Evolutionary conservation across 2,797 vertebrate genomes (phyloP).

Genomic region (Melanitta fusca): DNA sequence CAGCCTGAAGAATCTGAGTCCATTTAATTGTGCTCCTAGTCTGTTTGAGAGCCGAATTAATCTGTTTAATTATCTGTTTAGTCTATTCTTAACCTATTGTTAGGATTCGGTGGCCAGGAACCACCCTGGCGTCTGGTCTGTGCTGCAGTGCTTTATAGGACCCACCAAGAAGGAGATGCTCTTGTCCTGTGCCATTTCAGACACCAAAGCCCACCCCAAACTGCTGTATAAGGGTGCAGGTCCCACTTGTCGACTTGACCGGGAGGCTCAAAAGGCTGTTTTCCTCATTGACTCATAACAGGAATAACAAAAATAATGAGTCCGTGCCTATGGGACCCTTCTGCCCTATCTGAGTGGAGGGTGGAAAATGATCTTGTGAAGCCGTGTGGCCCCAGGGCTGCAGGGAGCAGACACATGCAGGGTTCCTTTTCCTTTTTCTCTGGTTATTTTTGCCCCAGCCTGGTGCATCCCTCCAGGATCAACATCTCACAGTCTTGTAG

Average conservation of each 20-base stretch:
- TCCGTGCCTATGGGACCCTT: background rate
- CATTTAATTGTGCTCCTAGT: conserved; percentile 26
- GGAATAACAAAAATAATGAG: background rate
- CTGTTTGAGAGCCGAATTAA: conserved; percentile 38
- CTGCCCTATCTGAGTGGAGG: background rate
- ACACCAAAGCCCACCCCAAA: background rate
- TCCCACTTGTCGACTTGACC: background rate
- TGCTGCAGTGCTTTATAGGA: background rate
- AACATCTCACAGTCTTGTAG: fast-evolving
- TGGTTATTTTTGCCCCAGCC: background rate
- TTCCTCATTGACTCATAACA: background rate
- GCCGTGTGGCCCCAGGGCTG: background rate
- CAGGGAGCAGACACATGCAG: background rate
- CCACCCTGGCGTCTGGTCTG: background rate
- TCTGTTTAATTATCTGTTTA: conserved; percentile 66
- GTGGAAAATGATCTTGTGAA: background rate
- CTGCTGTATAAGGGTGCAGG: background rate
- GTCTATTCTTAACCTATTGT: conserved; percentile 60
- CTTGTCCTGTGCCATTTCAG: background rate
- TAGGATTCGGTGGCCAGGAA: background rate
- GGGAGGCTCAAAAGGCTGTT: background rate
- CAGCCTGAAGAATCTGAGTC: background rate
- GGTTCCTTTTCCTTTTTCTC: background rate
- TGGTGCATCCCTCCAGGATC: too few relatives aligned
- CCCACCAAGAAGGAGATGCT: conserved; percentile 11